Base-by-base conservation (phyloP, 2,888 invertebrate species). In the Macaria notata region DNA sequence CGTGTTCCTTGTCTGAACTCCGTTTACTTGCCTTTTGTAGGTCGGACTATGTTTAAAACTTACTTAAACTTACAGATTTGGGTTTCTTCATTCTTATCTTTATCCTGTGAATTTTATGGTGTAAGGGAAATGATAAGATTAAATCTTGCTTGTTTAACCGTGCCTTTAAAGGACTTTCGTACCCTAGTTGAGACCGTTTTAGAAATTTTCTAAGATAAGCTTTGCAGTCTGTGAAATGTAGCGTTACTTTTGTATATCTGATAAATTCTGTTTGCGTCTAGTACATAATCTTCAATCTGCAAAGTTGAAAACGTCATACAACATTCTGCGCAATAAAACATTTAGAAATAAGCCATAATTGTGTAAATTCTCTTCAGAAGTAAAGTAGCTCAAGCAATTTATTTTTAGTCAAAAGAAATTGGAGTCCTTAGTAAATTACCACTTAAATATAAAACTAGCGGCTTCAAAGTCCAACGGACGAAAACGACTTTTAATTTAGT, bases 21-120 rank as follows among this genome's bases (percentile, higher is more conserved):
- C 63, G 57, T 56, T 62, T 45, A 29, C 39, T 45, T 42, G 43
- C 51, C 46, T 46, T 60, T 63, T 61, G 64, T 61, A 59, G 64
- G 65, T 69, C 65, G 62, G 66, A 65, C 64, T 63, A 59, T 53
- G 64, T 66, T 68, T 49, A 49, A 62, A 56, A 68, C 63, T 49
- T 53, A 53, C 58, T 56, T 54, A 36, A 59, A 58, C 50, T 51
- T 54, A 55, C 39, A 54, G 54, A 59, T 42, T 54, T 51, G 50
- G 48, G 45, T 52, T 51, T 52, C 49, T 50, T 54, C 43, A 36
- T 29, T 41, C 49, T 61, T 61, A 56, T 61, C 53, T 61, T 51
- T 54, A 60, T 60, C 60, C 60, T 60, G 60, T 54, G 46, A 50
- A 46, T 54, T 60, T 56, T 60, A 56, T 53, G 56, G 61, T 54